Percentiles rank a stretch among this genome's conserved stretches.
Evolutionary conservation across 1,140 invertebrate genomes (phyloP).

Genomic region (Drosophila cardini): DNA sequence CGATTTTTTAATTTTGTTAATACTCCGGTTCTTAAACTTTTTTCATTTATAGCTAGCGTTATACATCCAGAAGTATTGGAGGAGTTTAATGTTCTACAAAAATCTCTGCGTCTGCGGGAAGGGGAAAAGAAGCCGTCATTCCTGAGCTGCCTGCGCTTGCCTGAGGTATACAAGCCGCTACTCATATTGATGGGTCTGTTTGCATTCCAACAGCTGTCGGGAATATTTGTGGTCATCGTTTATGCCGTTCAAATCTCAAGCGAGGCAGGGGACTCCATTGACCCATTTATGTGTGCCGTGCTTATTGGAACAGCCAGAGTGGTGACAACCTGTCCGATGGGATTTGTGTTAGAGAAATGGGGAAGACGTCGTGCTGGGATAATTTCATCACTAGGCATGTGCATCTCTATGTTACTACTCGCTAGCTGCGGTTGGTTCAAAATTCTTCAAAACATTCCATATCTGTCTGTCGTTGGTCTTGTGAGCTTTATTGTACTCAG

Average conservation of each 20-base stretch:
- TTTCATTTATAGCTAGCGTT: constrained; percentile 63
- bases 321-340: constrained; percentile 86
- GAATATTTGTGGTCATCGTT: constrained; percentile 91
- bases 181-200: constrained; percentile 89
- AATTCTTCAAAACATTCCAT: constrained; percentile 53
- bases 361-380: constrained; percentile 87
- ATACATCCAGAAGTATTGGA: constrained; percentile 81
- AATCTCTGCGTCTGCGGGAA: constrained; percentile 65
- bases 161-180: constrained; percentile 88
- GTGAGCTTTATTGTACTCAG: constrained; percentile 87
- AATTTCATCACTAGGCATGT: constrained; percentile 88
- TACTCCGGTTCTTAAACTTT: background rate
- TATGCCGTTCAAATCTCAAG: constrained; percentile 89
- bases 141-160: constrained; percentile 49
- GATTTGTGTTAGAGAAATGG: constrained; percentile 86
- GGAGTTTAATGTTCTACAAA: constrained; percentile 71
- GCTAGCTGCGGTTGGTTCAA: constrained; percentile 80
- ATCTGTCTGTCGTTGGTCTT: constrained; percentile 85
- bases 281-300: constrained; percentile 87
- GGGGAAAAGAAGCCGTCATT: constrained; percentile 73
- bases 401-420: constrained; percentile 86
- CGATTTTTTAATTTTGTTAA: background rate
- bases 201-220: constrained; percentile 92
- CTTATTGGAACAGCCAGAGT: constrained; percentile 86
- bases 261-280: constrained; percentile 86